Evolutionary conservation across 2,888 invertebrate genomes (phyloP).

Genomic region (Hedya salicella): DNA sequence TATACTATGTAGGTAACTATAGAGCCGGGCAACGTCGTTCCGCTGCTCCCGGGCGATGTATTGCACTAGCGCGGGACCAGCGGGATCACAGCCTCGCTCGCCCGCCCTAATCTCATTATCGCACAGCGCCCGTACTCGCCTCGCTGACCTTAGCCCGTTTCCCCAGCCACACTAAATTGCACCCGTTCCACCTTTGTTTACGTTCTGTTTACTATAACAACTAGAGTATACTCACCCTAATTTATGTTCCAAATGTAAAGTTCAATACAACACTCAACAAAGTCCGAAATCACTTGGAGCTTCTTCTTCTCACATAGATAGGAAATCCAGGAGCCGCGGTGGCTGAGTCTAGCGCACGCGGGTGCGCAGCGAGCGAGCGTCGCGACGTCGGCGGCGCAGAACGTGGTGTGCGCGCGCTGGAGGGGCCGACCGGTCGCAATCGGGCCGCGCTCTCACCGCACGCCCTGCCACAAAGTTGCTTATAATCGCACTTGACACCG

Average conservation of each 20-base stretch:
- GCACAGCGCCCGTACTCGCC: slow-evolving; percentile 62
- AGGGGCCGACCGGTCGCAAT: slow-evolving; percentile 84
- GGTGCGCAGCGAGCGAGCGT: slow-evolving; percentile 74
- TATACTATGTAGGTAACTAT: slow-evolving; percentile 1
- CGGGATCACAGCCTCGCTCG: slow-evolving; percentile 47
- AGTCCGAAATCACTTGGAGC: slow-evolving; percentile 32
- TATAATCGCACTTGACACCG: slow-evolving; percentile 84
- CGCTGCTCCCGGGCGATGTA: slow-evolving; percentile 46
- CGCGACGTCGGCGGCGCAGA: slow-evolving; percentile 81
- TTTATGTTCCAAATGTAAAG: slow-evolving; percentile 26
- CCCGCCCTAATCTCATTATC: slow-evolving; percentile 69
- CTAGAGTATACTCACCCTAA: slow-evolving; percentile 33
- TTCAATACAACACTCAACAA: slow-evolving; percentile 37
- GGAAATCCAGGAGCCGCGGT: slow-evolving; percentile 41
- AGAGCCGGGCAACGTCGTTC: slow-evolving; percentile 46
- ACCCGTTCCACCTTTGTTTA: slow-evolving; percentile 40
- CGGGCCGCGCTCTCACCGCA: slow-evolving; percentile 81
- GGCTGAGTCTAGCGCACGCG: slow-evolving; percentile 61
- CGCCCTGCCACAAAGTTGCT: slow-evolving; percentile 71
- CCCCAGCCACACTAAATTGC: slow-evolving; percentile 58
- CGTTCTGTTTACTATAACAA: slow-evolving; percentile 29
- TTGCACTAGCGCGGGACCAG: slow-evolving; percentile 51
- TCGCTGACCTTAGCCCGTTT: slow-evolving; percentile 66
- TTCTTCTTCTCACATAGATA: slow-evolving; percentile 31
- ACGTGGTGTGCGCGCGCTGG: slow-evolving; percentile 74